A percentile compares a stretch with the other conserved stretches of the same genome.
phyloP scores from a whole-genome alignment of 2,888 invertebrate species.

The Meganola albula region DNA sequence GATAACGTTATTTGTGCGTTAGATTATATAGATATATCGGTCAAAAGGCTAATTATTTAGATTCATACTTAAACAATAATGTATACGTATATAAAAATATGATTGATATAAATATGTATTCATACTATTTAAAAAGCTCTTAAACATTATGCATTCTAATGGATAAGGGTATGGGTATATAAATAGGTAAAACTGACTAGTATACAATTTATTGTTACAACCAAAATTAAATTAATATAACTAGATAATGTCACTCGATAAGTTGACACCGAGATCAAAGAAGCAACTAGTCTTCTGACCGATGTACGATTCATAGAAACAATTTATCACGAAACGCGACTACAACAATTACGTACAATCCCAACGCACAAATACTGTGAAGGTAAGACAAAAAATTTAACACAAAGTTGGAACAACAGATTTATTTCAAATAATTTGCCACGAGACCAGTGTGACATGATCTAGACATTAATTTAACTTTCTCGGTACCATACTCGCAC shows the following conservation, averaged over 20 bases:
- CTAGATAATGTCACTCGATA: conserved; percentile 75
- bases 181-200: conserved; percentile 69
- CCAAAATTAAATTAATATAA: conserved; percentile 71
- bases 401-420: conserved; percentile 74
- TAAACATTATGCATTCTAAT: conserved; percentile 42
- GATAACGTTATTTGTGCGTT: conserved; percentile 61
- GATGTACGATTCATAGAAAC: conserved; percentile 32
- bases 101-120: conserved; percentile 38
- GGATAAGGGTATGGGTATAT: conserved; percentile 48
- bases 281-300: conserved; percentile 70
- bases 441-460: conserved; percentile 77
- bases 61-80: conserved; percentile 50
- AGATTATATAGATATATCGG: conserved; percentile 71
- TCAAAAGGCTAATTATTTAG: conserved; percentile 71
- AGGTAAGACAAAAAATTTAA: conserved; percentile 68
- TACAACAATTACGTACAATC: conserved; percentile 28
- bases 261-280: conserved; percentile 46
- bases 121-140: conserved; percentile 32
- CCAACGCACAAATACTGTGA: conserved; percentile 61
- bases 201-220: conserved; percentile 60
- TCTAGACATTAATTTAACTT: conserved; percentile 78
- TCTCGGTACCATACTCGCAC: conserved; percentile 70
- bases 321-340: conserved; percentile 24
- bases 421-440: conserved; percentile 77
- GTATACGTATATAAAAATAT: conserved; percentile 40